Conservation (phyloP, 2,888 invertebrate species). For the Phaonia tiefii region DNA sequence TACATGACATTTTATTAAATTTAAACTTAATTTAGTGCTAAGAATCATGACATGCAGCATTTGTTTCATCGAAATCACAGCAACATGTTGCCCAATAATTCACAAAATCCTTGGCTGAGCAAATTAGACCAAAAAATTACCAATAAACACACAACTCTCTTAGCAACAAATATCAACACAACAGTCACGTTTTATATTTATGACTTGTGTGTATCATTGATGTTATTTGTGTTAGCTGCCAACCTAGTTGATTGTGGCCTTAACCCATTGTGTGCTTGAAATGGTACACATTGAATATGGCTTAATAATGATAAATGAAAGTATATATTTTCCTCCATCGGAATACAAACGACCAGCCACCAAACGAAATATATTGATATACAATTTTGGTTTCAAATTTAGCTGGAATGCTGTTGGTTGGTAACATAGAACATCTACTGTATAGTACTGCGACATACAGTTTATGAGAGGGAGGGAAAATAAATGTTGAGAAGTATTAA, state of each 20-base stretch:
- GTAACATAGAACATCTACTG: too few species aligned
- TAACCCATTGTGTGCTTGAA: not conserved
- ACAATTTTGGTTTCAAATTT: not conserved
- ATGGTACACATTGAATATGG: not conserved
- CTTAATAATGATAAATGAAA: conserved; percentile 32
- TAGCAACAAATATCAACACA: not conserved
- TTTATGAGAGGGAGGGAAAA: too few species aligned
- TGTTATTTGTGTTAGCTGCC: not conserved
- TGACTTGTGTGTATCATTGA: not conserved
- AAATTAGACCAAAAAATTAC: conserved; percentile 1
- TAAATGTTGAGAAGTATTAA: too few species aligned
- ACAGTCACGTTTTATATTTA: conserved; percentile 22
- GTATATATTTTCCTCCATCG: not conserved
- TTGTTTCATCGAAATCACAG: too few species aligned
- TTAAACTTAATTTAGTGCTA: too few species aligned
- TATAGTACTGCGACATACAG: too few species aligned
- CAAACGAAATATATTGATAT: conserved; percentile 20
- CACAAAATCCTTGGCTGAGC: not conserved
- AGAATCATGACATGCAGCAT: too few species aligned
- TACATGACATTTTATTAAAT: too few species aligned
- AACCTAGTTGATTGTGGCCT: not conserved
- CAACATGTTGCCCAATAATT: not conserved
- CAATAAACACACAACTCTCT: not conserved
- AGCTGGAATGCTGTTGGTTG: too few species aligned
- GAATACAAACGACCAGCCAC: conserved; percentile 11